Percentiles rank a stretch among this genome's conserved stretches.
phyloP scores from a whole-genome alignment of 2,113 vertebrate genomes.

The Takifugu bimaculatus region DNA sequence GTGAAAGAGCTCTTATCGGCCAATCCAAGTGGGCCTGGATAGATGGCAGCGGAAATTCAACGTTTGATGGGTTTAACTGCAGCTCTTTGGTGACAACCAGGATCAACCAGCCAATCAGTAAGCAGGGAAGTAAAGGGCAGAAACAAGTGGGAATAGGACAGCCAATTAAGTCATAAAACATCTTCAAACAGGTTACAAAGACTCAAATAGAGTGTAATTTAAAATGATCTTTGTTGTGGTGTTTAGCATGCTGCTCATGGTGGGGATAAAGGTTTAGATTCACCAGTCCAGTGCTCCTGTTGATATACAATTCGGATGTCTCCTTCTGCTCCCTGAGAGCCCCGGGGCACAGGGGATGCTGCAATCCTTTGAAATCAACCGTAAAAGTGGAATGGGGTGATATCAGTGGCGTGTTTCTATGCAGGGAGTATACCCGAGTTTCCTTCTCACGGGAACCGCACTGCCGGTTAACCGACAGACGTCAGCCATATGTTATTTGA shows the following conservation, averaged over 20 bases:
- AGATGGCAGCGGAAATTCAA: conserved; percentile 1
- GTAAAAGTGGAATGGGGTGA: conserved; percentile 9
- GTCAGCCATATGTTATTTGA: background rate
- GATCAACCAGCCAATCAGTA: conserved; percentile 9
- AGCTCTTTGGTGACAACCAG: background rate
- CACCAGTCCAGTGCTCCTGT: conserved; percentile 26
- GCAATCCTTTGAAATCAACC: conserved; percentile 63
- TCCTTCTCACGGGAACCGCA: conserved; percentile 17
- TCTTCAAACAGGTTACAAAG: background rate
- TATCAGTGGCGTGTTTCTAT: conserved; percentile 28
- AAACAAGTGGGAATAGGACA: background rate
- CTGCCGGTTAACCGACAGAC: conserved; percentile 13
- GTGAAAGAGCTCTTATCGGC: conserved; percentile 2
- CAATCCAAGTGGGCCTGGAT: conserved; percentile 1
- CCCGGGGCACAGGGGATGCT: conserved; percentile 48
- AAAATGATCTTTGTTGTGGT: conserved; percentile 18
- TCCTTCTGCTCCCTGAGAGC: conserved; percentile 35
- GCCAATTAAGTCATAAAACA: conserved; percentile 15
- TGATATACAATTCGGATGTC: conserved; percentile 38
- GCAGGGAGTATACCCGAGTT: conserved; percentile 25
- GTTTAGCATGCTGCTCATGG: conserved; percentile 21
- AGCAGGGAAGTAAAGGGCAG: too few relatives aligned
- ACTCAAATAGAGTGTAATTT: conserved; percentile 5
- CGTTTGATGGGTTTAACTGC: conserved; percentile 19
- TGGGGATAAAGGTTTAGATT: conserved; percentile 38